phyloP scores from a whole-genome alignment of 2,797 vertebrate species.

The Caiman crocodilus region DNA sequence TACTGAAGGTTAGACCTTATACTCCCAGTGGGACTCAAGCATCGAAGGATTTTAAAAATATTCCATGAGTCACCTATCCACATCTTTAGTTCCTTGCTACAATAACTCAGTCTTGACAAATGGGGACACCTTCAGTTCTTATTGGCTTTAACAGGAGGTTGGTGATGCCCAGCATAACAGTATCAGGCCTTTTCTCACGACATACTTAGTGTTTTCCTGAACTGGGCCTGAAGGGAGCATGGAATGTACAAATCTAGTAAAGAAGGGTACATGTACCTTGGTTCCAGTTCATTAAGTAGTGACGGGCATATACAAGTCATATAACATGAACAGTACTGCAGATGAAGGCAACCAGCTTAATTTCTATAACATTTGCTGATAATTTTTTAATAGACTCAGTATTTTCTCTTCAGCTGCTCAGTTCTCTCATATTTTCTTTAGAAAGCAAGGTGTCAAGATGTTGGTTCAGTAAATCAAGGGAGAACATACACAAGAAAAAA shows the following conservation, averaged over 20 bases:
- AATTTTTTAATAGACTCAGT: neutral
- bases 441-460: slow-evolving; percentile 16
- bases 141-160: neutral
- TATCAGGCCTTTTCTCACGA: neutral
- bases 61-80: neutral
- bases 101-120: neutral
- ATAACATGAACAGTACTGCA: accelerated
- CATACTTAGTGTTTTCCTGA: neutral
- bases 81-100: neutral
- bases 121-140: neutral
- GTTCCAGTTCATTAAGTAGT: neutral
- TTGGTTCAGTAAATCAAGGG: neutral
- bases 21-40: too few species aligned
- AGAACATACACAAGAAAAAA: slow-evolving; percentile 16
- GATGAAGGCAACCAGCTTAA: neutral
- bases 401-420: neutral
- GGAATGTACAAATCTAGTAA: neutral
- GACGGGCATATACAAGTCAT: accelerated
- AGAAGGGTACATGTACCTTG: neutral
- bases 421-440: neutral
- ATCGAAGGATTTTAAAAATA: neutral
- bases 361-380: neutral
- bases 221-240: neutral
- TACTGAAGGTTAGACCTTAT: neutral
- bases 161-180: neutral